These are phyloP conservation scores for Propithecus coquereli DNA, from an alignment of 2,113 vertebrate species.

Conservation along the genomic window DNA sequence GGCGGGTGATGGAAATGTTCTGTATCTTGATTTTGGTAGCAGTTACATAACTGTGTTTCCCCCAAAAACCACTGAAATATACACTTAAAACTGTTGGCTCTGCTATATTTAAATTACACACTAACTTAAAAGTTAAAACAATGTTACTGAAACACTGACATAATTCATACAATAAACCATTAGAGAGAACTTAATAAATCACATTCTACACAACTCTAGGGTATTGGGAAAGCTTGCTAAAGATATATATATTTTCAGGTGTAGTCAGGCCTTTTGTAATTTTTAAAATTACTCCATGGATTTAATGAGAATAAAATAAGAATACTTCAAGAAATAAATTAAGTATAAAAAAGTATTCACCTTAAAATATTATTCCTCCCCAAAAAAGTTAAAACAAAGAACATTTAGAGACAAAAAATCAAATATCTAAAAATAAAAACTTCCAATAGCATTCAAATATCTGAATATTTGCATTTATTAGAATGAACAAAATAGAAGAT, in stretches of 20 bases:
- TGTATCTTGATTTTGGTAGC: background rate
- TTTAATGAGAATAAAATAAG: background rate
- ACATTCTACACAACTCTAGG: background rate
- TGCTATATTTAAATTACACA: background rate
- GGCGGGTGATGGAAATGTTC: background rate
- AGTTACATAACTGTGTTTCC: background rate
- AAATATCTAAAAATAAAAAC: background rate
- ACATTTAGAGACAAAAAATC: background rate
- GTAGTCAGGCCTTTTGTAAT: background rate
- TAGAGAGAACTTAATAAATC: background rate
- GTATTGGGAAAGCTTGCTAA: background rate
- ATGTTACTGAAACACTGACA: background rate
- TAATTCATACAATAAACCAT: background rate
- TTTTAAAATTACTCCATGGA: background rate
- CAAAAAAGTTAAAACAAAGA: background rate
- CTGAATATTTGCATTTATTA: background rate
- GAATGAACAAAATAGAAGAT: background rate
- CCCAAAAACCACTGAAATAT: background rate
- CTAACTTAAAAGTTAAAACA: constrained; percentile 5
- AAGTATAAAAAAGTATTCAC: background rate
- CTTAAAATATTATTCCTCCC: background rate
- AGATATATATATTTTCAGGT: background rate
- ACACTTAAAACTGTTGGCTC: background rate
- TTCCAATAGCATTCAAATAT: background rate
- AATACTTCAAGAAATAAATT: background rate